phyloP scores from a whole-genome alignment of 2,113 vertebrate species.

The Oxyruncus cristatus region DNA sequence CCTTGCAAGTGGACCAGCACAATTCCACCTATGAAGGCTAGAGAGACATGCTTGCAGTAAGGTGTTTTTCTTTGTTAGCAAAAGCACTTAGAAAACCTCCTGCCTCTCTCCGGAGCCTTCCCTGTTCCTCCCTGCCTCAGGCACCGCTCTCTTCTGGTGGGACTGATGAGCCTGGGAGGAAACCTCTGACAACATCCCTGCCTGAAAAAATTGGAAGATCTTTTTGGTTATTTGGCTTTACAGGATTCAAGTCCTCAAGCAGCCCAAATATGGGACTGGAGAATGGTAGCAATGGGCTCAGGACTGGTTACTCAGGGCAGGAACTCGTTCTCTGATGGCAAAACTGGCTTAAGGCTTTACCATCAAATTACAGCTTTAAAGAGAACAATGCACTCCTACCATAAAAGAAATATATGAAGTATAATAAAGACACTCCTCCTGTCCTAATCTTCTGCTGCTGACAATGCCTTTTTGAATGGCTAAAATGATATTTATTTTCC shows the following conservation, averaged over 20 bases:
- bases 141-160: neutral
- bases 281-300: rapidly evolving
- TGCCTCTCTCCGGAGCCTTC: neutral
- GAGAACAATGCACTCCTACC: neutral
- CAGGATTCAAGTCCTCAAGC: neutral
- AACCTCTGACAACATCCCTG: neutral
- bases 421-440: neutral
- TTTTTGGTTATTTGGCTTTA: neutral
- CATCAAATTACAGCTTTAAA: neutral
- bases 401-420: neutral
- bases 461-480: neutral
- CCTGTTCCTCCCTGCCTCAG: neutral
- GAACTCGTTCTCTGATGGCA: neutral
- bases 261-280: neutral
- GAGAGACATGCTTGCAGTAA: neutral
- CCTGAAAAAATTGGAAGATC: rapidly evolving
- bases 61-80: neutral
- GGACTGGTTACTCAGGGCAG: neutral
- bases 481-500: neutral
- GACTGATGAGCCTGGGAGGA: neutral
- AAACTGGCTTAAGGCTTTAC: neutral
- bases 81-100: neutral
- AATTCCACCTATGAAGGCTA: neutral
- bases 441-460: neutral
- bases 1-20: neutral